These are phyloP conservation scores for Bostrychus sinensis DNA, from an alignment of 2,113 vertebrate species.

Conservation along the genomic window DNA sequence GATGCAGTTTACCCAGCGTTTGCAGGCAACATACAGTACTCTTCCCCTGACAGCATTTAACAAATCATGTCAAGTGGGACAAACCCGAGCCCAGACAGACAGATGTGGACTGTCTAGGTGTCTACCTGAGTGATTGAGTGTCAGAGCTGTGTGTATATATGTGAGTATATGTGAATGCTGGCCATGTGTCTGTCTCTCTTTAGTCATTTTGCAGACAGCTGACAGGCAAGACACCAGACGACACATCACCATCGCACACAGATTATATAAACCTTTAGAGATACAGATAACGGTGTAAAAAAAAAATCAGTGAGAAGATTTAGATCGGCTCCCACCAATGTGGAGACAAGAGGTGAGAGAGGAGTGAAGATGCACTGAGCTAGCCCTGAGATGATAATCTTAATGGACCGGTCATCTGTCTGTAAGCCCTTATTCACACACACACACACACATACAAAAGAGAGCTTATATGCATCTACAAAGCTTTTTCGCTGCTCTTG, in stretches of 20 bases:
- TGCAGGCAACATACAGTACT: background rate
- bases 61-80: constrained; percentile 27
- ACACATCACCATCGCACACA: constrained; percentile 46
- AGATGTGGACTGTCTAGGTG: constrained; percentile 55
- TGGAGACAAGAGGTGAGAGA: constrained; percentile 16
- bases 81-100: constrained; percentile 48
- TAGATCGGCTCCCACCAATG: constrained; percentile 50
- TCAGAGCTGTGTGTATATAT: constrained; percentile 15
- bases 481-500: constrained; percentile 64
- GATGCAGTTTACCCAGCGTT: background rate
- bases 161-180: constrained; percentile 27
- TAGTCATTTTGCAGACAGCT: constrained; percentile 53
- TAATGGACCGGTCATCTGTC: constrained; percentile 73
- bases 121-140: constrained; percentile 61
- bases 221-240: constrained; percentile 25
- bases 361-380: constrained; percentile 60
- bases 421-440: constrained; percentile 57
- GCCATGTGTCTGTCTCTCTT: constrained; percentile 61
- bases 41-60: constrained; percentile 14
- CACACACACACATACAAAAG: constrained; percentile 13
- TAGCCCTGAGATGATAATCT: constrained; percentile 70
- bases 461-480: constrained; percentile 61
- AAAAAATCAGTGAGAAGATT: constrained; percentile 60
- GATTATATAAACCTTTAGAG: constrained; percentile 39
- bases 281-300: constrained; percentile 16